Evolutionary conservation across 2,113 vertebrate genomes (phyloP).

Genomic region (Cathartes aura): DNA sequence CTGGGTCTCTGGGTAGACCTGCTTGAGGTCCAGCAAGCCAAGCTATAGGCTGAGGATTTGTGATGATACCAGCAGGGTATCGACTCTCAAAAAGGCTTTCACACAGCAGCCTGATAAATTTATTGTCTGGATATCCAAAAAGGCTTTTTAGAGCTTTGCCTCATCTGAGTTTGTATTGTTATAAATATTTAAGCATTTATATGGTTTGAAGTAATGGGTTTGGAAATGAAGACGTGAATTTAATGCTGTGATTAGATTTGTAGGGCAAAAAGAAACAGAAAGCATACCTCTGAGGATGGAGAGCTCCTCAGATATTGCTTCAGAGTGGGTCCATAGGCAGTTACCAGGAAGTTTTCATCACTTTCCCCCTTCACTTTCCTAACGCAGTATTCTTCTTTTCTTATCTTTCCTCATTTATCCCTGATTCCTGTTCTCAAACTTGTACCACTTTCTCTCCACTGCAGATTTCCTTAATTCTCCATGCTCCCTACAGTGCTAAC

Average conservation of each 20-base stretch:
- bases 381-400: neutral
- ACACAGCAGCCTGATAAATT: neutral
- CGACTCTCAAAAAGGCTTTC: neutral
- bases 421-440: neutral
- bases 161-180: neutral
- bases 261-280: neutral
- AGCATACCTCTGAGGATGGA: neutral
- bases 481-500: neutral
- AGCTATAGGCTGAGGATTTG: neutral
- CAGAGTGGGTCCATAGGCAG: too few relatives aligned
- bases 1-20: neutral
- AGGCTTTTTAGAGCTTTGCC: neutral
- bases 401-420: neutral
- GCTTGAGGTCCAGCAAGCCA: neutral
- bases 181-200: neutral
- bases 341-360: neutral
- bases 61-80: neutral
- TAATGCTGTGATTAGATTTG: neutral
- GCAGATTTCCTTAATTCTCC: neutral
- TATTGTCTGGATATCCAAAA: neutral
- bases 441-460: neutral
- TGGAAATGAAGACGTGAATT: neutral
- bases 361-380: neutral
- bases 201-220: neutral
- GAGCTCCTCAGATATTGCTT: neutral